These are phyloP conservation scores for Nymphalis io DNA, from an alignment of 1,140 invertebrate genomes.

Conservation along the genomic window DNA sequence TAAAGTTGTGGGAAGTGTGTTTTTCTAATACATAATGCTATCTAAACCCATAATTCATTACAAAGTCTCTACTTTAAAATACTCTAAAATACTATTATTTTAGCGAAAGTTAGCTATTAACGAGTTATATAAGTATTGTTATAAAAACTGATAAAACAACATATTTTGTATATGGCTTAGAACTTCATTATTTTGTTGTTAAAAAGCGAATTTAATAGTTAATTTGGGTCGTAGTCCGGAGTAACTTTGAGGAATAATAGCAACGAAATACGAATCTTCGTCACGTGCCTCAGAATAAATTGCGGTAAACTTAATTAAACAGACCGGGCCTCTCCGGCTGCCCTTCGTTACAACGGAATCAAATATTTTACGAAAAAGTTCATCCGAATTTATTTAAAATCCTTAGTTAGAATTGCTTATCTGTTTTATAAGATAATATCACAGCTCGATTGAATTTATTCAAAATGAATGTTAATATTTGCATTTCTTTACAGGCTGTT, in stretches of 20 bases:
- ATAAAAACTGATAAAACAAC: too few species aligned
- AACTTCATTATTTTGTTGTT: not conserved
- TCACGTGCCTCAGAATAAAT: conserved; percentile 66
- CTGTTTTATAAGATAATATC: too few species aligned
- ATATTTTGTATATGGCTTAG: too few species aligned
- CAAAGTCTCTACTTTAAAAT: too few species aligned
- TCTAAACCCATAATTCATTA: conserved; percentile 1
- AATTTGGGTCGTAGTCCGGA: not conserved
- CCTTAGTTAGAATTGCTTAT: too few species aligned
- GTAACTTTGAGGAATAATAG: conserved; percentile 11
- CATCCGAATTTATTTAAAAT: too few species aligned
- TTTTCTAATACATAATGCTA: conserved; percentile 2
- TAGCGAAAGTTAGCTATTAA: not conserved
- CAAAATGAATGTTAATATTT: not conserved
- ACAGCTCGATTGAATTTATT: too few species aligned
- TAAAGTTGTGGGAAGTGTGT: conserved; percentile 4
- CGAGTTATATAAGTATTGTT: too few species aligned
- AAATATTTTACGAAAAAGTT: conserved; percentile 32
- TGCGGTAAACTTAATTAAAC: conserved; percentile 63
- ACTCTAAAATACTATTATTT: not conserved
- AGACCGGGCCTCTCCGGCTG: conserved; percentile 30
- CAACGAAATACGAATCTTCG: conserved; percentile 35
- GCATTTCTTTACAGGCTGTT: conserved; percentile 59
- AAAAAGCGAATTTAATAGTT: not conserved
- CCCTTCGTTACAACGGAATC: conserved; percentile 22